Conservation (phyloP, 2,888 invertebrate species). For the Drosophila merina region DNA sequence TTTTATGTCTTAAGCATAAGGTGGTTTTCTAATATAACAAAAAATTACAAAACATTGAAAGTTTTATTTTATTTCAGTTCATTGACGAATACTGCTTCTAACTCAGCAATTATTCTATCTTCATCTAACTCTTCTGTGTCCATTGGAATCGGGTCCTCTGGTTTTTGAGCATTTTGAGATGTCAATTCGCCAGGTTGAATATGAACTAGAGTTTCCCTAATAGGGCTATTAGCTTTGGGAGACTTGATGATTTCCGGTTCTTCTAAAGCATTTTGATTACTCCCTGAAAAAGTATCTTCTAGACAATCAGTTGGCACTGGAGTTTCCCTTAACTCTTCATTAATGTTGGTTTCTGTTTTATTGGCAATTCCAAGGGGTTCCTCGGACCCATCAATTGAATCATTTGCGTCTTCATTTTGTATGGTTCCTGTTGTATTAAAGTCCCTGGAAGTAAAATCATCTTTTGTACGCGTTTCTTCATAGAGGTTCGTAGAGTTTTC, state of each 20-base stretch:
- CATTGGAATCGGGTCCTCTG: background rate
- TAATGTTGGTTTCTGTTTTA: background rate
- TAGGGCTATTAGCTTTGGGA: background rate
- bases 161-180: background rate
- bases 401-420: background rate
- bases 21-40: background rate
- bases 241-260: background rate
- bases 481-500: background rate
- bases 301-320: no score
- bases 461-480: background rate
- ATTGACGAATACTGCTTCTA: constrained; percentile 21
- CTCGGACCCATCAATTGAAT: background rate
- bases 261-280: background rate
- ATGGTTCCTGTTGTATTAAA: background rate
- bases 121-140: background rate
- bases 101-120: constrained; percentile 19
- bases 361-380: background rate
- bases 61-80: constrained; percentile 6
- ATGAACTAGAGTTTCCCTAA: background rate
- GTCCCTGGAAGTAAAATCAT: background rate
- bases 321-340: background rate
- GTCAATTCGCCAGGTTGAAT: background rate
- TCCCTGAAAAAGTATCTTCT: background rate
- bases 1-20: constrained; percentile 2
- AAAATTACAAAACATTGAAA: background rate